Percentiles rank a stretch among this genome's conserved stretches.
These are phyloP conservation scores for Plestiodon gilberti DNA, from an alignment of 2,113 vertebrate genomes.

Conservation along the genomic window DNA sequence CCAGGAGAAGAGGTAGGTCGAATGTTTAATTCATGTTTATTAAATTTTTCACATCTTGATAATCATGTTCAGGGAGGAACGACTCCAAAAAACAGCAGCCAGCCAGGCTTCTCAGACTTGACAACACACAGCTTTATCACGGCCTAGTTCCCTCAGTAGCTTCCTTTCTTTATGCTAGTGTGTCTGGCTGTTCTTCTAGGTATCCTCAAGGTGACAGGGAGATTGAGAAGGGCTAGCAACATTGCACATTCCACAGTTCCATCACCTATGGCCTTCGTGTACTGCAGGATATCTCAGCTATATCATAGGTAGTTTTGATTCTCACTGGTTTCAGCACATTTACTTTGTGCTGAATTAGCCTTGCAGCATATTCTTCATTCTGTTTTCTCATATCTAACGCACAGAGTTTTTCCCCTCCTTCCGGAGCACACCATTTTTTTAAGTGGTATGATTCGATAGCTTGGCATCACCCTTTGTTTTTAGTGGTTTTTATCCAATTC, in stretches of 20 bases:
- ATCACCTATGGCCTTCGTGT: neutral
- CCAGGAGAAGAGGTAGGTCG: neutral
- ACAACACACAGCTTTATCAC: neutral
- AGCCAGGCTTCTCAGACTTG: neutral
- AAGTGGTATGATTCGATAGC: neutral
- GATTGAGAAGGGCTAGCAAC: neutral
- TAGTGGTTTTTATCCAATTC: neutral
- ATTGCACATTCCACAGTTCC: neutral
- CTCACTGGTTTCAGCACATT: neutral
- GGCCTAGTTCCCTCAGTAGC: fast-evolving
- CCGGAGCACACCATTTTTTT: neutral
- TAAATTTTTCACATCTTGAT: constrained; percentile 11
- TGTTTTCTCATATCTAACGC: neutral
- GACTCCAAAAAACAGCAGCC: neutral
- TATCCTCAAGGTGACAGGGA: neutral
- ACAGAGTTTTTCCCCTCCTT: neutral
- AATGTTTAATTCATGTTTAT: neutral
- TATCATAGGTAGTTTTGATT: neutral
- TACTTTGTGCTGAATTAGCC: neutral
- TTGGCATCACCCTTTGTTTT: neutral
- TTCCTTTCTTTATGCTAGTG: neutral
- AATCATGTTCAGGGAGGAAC: constrained; percentile 30
- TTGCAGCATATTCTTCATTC: neutral
- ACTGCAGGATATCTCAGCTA: neutral
- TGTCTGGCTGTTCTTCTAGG: neutral